phyloP scores from a whole-genome alignment of 2,797 vertebrate species.

The Fringilla coelebs region DNA sequence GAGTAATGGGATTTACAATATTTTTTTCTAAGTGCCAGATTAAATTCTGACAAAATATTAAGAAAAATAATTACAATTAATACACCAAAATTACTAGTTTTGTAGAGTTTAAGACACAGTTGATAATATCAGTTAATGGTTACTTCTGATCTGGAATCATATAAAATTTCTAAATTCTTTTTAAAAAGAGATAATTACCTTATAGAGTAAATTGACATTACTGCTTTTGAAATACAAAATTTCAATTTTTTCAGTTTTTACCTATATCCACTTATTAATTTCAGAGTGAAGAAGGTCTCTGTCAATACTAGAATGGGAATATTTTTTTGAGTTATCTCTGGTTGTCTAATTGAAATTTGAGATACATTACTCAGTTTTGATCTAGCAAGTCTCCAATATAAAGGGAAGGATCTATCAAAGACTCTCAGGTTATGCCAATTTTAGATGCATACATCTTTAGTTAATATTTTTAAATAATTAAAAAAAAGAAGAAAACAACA shows the following conservation, averaged over 20 bases:
- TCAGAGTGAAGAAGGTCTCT: neutral
- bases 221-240: neutral
- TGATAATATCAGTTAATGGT: neutral
- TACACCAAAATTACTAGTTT: neutral
- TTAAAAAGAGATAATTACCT: neutral
- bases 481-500: fast-evolving
- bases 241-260: neutral
- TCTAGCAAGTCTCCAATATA: neutral
- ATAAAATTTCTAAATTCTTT: neutral
- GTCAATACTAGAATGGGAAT: neutral
- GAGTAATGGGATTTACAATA: neutral
- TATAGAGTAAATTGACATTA: neutral
- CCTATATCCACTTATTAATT: neutral
- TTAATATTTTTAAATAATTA: fast-evolving
- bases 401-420: neutral
- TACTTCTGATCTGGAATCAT: neutral
- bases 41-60: neutral
- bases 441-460: neutral
- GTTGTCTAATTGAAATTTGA: neutral
- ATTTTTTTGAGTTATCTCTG: neutral
- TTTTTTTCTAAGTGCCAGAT: neutral
- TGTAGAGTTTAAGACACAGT: neutral
- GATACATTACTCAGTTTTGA: neutral
- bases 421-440: neutral
- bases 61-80: neutral